Base-by-base conservation (phyloP, 2,113 vertebrate genomes). In the Isurus oxyrinchus region DNA sequence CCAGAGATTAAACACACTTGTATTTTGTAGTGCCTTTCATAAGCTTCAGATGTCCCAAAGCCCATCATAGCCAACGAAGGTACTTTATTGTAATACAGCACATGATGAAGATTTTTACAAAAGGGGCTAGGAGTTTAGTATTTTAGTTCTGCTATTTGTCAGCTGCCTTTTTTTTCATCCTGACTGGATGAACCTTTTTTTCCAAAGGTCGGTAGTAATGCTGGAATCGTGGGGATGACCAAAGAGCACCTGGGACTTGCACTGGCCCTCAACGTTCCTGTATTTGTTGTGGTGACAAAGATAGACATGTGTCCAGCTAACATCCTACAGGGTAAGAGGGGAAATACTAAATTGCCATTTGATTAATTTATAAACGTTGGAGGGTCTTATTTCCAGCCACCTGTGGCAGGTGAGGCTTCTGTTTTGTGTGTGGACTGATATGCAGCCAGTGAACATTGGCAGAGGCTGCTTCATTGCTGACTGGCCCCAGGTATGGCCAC, bases 231-330 rank as follows among this genome's bases (percentile, higher is more conserved):
- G 95, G 99, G 99, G 59, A 99, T 99, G 99, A 99, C 99, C 97
- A 99, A 99, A 98, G 99, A 99, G 97, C 99, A 99, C 96, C 97
- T 99, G 97, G 99, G 99, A 81, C 97, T 99, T 97, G 99, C 99
- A 0, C 97, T 99, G 97, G 99, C 99, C 21, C 98, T 99, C 96
- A 99, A 99, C 0, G 99, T 99, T 94, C 99, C 99, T 0, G 99
- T 99, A 96, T 99, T 99, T 97, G 99, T 99, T 72, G 99, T 99
- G 97, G 99, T 99, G 97, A 99, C 99, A 97, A 99, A 99, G 98
- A 99, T 99, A 40, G 99, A 99, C 97, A 99, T 99, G 99, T 99
- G 99, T 97, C 99, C 99, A 57, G 98, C 99, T 97, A 99, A 99
- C 97, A 99, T 99, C 97, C 97, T 99, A 66, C 99, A 99, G 98